Conservation (phyloP, 2,888 invertebrate species). For the Malachius bipustulatus region DNA sequence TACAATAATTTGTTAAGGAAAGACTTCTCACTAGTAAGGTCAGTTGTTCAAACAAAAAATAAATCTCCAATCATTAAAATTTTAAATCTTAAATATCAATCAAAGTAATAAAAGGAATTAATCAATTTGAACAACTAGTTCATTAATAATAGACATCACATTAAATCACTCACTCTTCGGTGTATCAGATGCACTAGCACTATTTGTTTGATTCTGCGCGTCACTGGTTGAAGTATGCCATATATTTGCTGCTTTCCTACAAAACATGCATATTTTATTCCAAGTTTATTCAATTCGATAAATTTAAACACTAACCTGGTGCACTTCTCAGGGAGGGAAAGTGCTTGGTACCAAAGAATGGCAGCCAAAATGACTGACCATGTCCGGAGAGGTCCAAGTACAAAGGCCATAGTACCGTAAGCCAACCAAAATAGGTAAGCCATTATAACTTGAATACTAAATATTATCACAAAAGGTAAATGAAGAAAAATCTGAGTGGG, state of each 20-base stretch:
- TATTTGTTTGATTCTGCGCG: too few species aligned
- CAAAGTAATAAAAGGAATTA: too few species aligned
- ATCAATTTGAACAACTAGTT: too few species aligned
- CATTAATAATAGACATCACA: too few species aligned
- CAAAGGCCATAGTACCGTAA: slow-evolving; percentile 64
- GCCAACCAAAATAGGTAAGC: slow-evolving; percentile 71
- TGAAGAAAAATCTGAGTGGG: slow-evolving; percentile 26
- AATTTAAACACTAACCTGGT: slow-evolving; percentile 43
- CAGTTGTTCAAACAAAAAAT: too few species aligned
- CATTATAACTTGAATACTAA: slow-evolving; percentile 49
- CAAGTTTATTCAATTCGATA: not conserved
- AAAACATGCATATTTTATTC: slow-evolving; percentile 3
- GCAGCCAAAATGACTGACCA: slow-evolving; percentile 64
- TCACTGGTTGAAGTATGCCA: too few species aligned
- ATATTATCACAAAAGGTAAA: slow-evolving; percentile 44
- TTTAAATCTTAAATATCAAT: too few species aligned
- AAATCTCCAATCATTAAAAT: too few species aligned
- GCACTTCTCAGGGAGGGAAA: slow-evolving; percentile 47
- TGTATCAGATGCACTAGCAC: too few species aligned
- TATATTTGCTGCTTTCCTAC: slow-evolving; percentile 10
- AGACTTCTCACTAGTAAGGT: too few species aligned
- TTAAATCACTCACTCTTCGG: too few species aligned
- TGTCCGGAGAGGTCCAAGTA: slow-evolving; percentile 67
- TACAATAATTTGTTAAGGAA: too few species aligned
- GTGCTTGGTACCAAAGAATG: slow-evolving; percentile 52